phyloP scores from a whole-genome alignment of 2,797 vertebrate species.

The Chromobotia macracanthus region DNA sequence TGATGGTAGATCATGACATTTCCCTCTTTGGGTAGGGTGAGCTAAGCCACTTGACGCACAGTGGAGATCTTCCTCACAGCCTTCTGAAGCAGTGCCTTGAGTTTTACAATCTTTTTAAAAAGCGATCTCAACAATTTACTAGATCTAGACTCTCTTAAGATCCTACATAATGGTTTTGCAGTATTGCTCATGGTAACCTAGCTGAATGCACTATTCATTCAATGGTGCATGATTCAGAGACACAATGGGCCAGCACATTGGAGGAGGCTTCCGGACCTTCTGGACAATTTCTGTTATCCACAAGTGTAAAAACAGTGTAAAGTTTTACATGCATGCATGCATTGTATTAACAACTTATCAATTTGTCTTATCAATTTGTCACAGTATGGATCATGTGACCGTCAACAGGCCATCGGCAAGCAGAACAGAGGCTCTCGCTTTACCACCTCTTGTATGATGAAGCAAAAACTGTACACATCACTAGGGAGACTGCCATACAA shows the following conservation, averaged over 20 bases:
- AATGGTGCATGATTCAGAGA: slow-evolving; percentile 80
- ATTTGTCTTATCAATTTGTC: too few species aligned
- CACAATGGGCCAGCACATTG: slow-evolving; percentile 80
- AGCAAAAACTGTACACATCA: slow-evolving; percentile 81
- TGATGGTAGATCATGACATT: slow-evolving; percentile 72
- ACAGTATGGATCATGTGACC: background rate
- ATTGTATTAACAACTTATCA: background rate
- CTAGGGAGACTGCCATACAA: slow-evolving; percentile 63
- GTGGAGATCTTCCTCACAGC: slow-evolving; percentile 75
- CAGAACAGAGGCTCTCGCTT: slow-evolving; percentile 78
- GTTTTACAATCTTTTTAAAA: too few species aligned
- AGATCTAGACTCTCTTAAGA: too few species aligned
- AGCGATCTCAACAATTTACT: too few species aligned
- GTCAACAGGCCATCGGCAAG: slow-evolving; percentile 71
- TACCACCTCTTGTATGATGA: slow-evolving; percentile 82
- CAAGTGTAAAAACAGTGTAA: background rate
- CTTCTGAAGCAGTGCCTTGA: slow-evolving; percentile 73
- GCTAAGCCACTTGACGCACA: slow-evolving; percentile 68
- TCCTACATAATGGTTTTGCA: background rate
- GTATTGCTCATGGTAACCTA: slow-evolving; percentile 72
- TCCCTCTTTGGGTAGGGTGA: slow-evolving; percentile 66
- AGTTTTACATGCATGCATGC: background rate
- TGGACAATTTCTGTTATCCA: slow-evolving; percentile 80
- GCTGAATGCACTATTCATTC: slow-evolving; percentile 85
- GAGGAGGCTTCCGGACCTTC: slow-evolving; percentile 82